Conservation (phyloP, 2,888 invertebrate genomes). For the Alsophila aescularia region DNA sequence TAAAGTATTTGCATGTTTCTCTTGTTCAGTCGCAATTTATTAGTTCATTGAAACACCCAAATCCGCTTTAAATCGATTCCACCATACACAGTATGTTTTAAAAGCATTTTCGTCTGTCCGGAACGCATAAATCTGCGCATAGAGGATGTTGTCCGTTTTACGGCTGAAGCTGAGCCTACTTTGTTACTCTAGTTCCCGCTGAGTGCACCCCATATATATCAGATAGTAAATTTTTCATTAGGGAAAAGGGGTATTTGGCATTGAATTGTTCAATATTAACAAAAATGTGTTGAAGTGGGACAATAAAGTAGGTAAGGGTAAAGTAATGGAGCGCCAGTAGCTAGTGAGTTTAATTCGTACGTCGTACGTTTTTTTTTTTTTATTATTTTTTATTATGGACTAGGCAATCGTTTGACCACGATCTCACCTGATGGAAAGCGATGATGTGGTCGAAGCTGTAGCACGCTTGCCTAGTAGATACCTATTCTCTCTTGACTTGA, state of each 20-base stretch:
- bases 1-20: neutral
- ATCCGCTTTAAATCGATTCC: slow-evolving; percentile 18
- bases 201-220: slow-evolving; percentile 20
- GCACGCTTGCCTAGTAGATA: too few relatives aligned
- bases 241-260: neutral
- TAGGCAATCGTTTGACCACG: too few relatives aligned
- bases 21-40: neutral
- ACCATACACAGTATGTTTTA: slow-evolving; percentile 25
- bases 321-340: too few relatives aligned
- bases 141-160: slow-evolving; percentile 26
- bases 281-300: neutral
- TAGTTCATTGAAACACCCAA: slow-evolving; percentile 6
- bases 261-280: neutral
- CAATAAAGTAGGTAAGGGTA: too few relatives aligned
- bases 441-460: too few relatives aligned
- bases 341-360: too few relatives aligned
- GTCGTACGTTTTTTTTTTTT: too few relatives aligned
- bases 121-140: slow-evolving; percentile 31
- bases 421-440: too few relatives aligned
- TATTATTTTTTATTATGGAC: too few relatives aligned
- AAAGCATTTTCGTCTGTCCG: slow-evolving; percentile 27
- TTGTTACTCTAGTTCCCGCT: slow-evolving; percentile 27
- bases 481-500: too few relatives aligned
- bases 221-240: slow-evolving; percentile 8
- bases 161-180: slow-evolving; percentile 28